Evolutionary conservation across 2,888 invertebrate genomes (phyloP).

Genomic region (Tinea pellionella): DNA sequence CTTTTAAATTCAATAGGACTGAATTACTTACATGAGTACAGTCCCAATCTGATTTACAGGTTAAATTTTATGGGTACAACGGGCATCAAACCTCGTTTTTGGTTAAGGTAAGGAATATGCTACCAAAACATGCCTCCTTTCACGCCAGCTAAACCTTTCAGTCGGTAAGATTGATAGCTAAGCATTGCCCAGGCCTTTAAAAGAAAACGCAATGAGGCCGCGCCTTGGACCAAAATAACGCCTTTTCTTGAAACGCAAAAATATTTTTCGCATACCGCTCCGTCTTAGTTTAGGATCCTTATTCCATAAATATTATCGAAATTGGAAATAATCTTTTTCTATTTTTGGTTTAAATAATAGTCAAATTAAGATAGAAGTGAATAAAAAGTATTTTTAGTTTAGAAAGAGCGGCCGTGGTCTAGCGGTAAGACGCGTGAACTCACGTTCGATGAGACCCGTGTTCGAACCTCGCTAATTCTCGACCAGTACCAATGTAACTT

Average conservation of each 20-base stretch:
- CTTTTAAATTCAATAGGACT: too few species aligned
- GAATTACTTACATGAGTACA: too few species aligned
- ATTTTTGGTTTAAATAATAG: too few species aligned
- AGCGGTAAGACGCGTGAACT: too few species aligned
- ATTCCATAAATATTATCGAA: background rate
- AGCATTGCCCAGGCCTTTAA: conserved; percentile 7
- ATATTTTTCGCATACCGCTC: conserved; percentile 9
- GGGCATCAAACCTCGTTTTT: background rate
- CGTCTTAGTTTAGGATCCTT: background rate
- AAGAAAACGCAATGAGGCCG: conserved; percentile 11
- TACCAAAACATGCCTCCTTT: conserved; percentile 13
- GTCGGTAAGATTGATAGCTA: conserved; percentile 13
- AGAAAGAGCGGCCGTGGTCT: too few species aligned
- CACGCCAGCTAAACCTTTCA: conserved; percentile 13
- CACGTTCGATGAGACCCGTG: too few species aligned
- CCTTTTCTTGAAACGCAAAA: background rate
- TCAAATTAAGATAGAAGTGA: too few species aligned
- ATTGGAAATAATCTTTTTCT: background rate
- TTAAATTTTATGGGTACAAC: background rate
- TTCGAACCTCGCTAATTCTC: too few species aligned
- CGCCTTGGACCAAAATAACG: conserved; percentile 10
- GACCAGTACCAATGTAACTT: too few species aligned
- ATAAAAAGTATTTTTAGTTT: too few species aligned
- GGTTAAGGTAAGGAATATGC: conserved; percentile 2
- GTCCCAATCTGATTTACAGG: too few species aligned